Evolutionary conservation across 2,888 invertebrate genomes (phyloP).

Genomic region (Biston stratarius): DNA sequence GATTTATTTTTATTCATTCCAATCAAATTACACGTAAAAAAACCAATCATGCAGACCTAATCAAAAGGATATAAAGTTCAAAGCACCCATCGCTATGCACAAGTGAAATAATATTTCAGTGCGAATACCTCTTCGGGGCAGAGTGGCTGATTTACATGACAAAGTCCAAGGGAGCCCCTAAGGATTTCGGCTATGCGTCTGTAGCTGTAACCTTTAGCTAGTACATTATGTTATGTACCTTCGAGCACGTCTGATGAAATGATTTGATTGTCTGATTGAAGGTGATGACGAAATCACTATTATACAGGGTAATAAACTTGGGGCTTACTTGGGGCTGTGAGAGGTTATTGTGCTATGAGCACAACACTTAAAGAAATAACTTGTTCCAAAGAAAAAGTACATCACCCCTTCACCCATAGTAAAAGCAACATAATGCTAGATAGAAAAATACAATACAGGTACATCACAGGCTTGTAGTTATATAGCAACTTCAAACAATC

Average conservation of each 20-base stretch:
- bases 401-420: too few relatives aligned
- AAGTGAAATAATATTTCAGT: slow-evolving; percentile 75
- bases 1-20: too few relatives aligned
- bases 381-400: too few relatives aligned
- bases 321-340: too few relatives aligned
- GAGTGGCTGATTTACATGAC: slow-evolving; percentile 81
- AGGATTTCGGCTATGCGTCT: slow-evolving; percentile 65
- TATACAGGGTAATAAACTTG: background rate
- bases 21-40: too few relatives aligned
- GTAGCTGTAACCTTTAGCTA: slow-evolving; percentile 39
- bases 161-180: slow-evolving; percentile 75
- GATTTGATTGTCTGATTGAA: slow-evolving; percentile 21
- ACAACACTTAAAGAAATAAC: too few relatives aligned
- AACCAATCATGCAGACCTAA: slow-evolving; percentile 1
- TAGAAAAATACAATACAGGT: too few relatives aligned
- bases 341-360: too few relatives aligned
- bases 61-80: slow-evolving; percentile 44
- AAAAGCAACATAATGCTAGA: too few relatives aligned
- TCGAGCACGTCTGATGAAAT: background rate
- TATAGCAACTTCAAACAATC: too few relatives aligned
- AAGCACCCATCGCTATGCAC: slow-evolving; percentile 52
- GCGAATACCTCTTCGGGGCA: slow-evolving; percentile 65
- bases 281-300: background rate
- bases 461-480: too few relatives aligned
- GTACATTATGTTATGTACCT: slow-evolving; percentile 17